phyloP scores from a whole-genome alignment of 2,113 vertebrate genomes.

The Engraulis encrasicolus region DNA sequence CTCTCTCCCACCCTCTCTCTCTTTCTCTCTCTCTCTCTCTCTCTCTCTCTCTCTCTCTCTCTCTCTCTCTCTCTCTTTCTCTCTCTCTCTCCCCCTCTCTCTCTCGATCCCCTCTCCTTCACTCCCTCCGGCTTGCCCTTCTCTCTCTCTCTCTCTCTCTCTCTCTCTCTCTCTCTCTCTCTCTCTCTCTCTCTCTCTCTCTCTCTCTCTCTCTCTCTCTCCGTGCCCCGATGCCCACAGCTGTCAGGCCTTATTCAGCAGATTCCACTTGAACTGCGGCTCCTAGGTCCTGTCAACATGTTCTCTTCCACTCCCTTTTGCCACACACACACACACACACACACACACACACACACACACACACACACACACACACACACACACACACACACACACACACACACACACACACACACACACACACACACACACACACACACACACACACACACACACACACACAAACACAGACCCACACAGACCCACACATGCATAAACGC shows the following conservation, averaged over 20 bases:
- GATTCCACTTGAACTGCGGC: slow-evolving; percentile 7
- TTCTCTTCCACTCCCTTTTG: background rate
- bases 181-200: no score
- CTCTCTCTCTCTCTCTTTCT: background rate
- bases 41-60: background rate
- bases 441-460: no score
- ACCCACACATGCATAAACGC: background rate
- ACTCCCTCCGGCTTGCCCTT: no score
- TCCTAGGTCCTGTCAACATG: background rate
- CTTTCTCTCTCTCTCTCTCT: background rate
- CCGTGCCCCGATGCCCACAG: background rate
- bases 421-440: slow-evolving; percentile 29
- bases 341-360: background rate
- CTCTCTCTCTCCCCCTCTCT: background rate
- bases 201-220: background rate
- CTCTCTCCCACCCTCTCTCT: background rate
- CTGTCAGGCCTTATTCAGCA: slow-evolving; percentile 4
- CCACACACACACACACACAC: background rate
- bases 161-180: background rate
- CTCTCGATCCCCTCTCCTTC: background rate
- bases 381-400: background rate
- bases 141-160: background rate
- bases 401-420: no score
- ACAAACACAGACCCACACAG: background rate
- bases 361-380: background rate